Percentiles rank a stretch among this genome's conserved stretches.
Evolutionary conservation across 2,113 vertebrate species (phyloP).

Genomic region (Actenoides lindsayi): DNA sequence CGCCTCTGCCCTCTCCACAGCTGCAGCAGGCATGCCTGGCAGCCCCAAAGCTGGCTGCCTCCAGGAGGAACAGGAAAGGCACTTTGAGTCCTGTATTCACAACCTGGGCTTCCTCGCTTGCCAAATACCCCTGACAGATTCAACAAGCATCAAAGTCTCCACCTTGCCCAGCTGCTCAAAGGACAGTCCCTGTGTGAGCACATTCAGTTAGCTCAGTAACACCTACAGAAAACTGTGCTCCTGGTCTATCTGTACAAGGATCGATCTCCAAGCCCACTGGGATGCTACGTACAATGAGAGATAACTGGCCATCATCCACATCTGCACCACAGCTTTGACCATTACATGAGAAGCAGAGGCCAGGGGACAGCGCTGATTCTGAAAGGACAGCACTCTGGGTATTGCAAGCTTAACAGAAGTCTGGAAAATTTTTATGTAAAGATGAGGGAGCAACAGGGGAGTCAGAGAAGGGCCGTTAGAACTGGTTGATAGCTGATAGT

Average conservation of each 20-base stretch:
- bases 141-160: neutral
- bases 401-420: neutral
- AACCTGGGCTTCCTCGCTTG: neutral
- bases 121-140: neutral
- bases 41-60: neutral
- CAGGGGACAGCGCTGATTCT: neutral
- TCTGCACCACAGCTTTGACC: neutral
- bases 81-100: neutral
- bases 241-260: neutral
- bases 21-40: rapidly evolving
- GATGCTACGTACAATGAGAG: neutral
- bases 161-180: neutral
- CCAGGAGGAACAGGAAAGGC: neutral
- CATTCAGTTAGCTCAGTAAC: neutral
- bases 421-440: neutral
- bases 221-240: neutral
- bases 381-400: neutral
- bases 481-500: neutral
- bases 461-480: neutral
- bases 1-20: neutral
- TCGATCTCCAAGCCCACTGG: neutral
- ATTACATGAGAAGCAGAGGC: neutral
- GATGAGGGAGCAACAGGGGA: neutral
- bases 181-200: neutral
- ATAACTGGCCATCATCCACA: neutral